Evolutionary conservation across 2,888 invertebrate species (phyloP).

Genomic region (Pristionchus japonicus): DNA sequence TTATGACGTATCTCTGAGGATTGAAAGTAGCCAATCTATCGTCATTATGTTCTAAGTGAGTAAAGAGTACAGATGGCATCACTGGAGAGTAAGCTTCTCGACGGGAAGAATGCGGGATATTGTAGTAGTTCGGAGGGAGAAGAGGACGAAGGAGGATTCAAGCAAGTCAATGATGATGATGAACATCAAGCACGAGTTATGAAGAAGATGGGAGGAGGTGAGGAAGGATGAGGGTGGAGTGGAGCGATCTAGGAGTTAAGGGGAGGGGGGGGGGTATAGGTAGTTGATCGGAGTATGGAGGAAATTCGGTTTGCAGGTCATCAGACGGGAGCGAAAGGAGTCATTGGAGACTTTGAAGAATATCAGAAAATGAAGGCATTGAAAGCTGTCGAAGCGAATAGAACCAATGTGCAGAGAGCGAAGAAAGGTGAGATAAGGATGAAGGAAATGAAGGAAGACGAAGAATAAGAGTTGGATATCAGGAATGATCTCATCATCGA

Average conservation of each 20-base stretch:
- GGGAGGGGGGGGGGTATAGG: neutral
- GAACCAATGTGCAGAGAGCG: neutral
- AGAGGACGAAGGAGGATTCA: slow-evolving; percentile 45
- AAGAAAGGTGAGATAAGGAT: neutral
- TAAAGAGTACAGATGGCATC: slow-evolving; percentile 52
- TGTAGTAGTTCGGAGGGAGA: slow-evolving; percentile 74
- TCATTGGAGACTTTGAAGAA: slow-evolving; percentile 51
- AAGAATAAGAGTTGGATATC: neutral
- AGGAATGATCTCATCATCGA: slow-evolving; percentile 32
- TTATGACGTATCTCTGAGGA: neutral
- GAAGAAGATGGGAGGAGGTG: slow-evolving; percentile 55
- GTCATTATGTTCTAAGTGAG: too few relatives aligned
- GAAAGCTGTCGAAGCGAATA: neutral
- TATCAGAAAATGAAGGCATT: slow-evolving; percentile 17
- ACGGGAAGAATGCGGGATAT: slow-evolving; percentile 71
- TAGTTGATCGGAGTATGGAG: neutral
- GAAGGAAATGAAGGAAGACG: neutral
- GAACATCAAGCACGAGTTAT: slow-evolving; percentile 46
- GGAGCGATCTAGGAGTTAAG: neutral
- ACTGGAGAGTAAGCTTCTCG: slow-evolving; percentile 69
- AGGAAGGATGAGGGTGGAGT: too few relatives aligned
- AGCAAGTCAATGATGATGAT: slow-evolving; percentile 49
- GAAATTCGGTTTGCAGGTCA: slow-evolving; percentile 18
- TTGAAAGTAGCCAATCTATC: too few relatives aligned
- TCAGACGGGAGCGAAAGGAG: slow-evolving; percentile 64